phyloP scores from a whole-genome alignment of 2,888 invertebrate genomes.

The Papilio protenor region DNA sequence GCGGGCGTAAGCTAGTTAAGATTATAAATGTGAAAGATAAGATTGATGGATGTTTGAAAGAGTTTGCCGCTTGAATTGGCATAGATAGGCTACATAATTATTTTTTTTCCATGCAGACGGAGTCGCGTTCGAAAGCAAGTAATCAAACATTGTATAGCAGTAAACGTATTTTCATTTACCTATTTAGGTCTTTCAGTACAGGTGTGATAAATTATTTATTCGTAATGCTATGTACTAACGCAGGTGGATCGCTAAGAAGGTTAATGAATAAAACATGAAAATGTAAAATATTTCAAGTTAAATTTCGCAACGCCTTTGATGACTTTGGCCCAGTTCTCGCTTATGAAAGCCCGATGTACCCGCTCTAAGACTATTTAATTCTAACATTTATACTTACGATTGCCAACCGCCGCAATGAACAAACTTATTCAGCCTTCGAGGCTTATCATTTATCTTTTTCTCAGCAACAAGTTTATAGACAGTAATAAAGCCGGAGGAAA shows the following conservation, averaged over 20 bases:
- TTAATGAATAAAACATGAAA: slow-evolving; percentile 42
- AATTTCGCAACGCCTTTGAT: slow-evolving; percentile 50
- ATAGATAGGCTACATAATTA: no score
- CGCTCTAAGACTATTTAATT: slow-evolving; percentile 47
- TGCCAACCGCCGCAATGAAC: slow-evolving; percentile 32
- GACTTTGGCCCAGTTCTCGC: slow-evolving; percentile 52
- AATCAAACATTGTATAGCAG: no score
- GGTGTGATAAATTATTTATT: not conserved
- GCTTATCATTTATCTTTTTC: slow-evolving; percentile 34
- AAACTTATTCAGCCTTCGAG: slow-evolving; percentile 26
- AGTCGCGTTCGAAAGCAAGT: no score
- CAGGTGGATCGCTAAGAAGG: slow-evolving; percentile 8
- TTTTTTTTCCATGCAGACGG: no score
- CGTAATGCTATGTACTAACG: not conserved
- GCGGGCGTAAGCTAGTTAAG: no score
- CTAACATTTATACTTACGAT: slow-evolving; percentile 37
- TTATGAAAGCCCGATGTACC: slow-evolving; percentile 46
- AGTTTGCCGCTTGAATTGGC: no score
- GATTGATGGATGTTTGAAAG: no score
- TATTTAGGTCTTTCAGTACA: not conserved
- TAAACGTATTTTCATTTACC: no score
- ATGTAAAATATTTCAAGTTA: slow-evolving; percentile 50
- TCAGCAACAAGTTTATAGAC: slow-evolving; percentile 36
- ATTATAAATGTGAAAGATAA: no score
- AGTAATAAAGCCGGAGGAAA: slow-evolving; percentile 13